Evolutionary conservation across 2,888 invertebrate species (phyloP), one percentile per base, ranked within the genome.

Genomic region (Atrina japonica): DNA sequence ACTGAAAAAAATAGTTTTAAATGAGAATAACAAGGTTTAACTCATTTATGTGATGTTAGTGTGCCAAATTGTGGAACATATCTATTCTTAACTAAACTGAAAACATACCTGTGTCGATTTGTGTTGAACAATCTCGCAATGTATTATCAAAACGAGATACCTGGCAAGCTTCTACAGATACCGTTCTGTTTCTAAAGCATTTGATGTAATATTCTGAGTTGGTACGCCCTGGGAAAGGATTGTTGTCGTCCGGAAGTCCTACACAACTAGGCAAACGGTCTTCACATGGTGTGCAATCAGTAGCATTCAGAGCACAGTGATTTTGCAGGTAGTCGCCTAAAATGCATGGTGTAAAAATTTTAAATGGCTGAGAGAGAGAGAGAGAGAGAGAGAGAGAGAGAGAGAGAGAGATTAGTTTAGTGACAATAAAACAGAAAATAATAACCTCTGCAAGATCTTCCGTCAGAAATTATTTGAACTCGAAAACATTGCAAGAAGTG

Each of bases 211-310:
- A 81, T 35, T 81, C 77, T 0, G 83, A 79, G 18, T 73, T 59
- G 9, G 75, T 75, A 18, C 78, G 69, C 1, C 80, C 82, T 11
- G 85, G 82, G 76, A 81, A 83, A 0, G 77, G 60, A 49, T 82
- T 82, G 60, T 76, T 77, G 7, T 83, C 83, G 55, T 85, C 77
- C 1, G 74, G 73, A 2, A 80, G 66, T 0, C 76, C 78, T 2
- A 81, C 76, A 69, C 85, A 85, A 43, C 79, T 81, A 0, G 83
- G 82, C 1, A 82, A 64, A 9, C 82, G 65, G 25, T 82, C 83
- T 11, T 73, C 79, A 60, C 86, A 86, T 0, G 83, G 81, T 5
- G 80, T 77, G 65, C 86, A 86, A 30, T 77, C 75, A 7, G 78
- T 69, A 7, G 71, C 74, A 30, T 77, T 78, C 25, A 73, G 75